A percentile compares a stretch with the other conserved stretches of the same genome.
phyloP scores from a whole-genome alignment of 2,888 invertebrate species.

The Orthosia gothica region DNA sequence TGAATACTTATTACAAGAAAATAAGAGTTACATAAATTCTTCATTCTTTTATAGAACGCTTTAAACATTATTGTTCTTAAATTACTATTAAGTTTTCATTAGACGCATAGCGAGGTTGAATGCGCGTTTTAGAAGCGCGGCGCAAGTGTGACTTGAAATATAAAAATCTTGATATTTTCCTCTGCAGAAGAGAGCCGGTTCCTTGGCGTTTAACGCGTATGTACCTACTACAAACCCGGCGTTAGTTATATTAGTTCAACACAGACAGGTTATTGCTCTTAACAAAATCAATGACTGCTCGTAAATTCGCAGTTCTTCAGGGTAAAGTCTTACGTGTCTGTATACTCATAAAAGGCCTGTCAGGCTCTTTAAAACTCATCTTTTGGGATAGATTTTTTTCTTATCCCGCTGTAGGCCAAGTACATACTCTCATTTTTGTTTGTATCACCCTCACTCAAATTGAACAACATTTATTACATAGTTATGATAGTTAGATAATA shows the following conservation, averaged over 20 bases:
- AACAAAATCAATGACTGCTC: too few species aligned
- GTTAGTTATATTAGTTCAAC: background rate
- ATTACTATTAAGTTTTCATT: constrained; percentile 15
- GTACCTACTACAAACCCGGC: background rate
- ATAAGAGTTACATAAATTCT: constrained; percentile 11
- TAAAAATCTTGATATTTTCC: constrained; percentile 1
- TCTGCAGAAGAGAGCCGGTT: background rate
- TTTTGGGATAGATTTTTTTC: too few species aligned
- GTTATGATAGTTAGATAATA: background rate
- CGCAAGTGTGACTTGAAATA: background rate
- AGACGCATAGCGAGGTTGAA: background rate
- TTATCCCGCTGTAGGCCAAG: too few species aligned
- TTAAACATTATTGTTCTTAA: constrained; percentile 7
- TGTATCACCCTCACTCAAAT: too few species aligned
- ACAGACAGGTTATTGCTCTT: background rate
- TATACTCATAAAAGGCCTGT: too few species aligned
- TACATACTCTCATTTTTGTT: too few species aligned
- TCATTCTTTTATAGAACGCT: background rate
- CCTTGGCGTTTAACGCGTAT: background rate
- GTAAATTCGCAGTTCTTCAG: too few species aligned
- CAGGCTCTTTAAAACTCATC: too few species aligned
- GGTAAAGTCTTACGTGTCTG: too few species aligned
- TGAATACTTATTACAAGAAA: constrained; percentile 7
- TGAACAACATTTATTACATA: too few species aligned
- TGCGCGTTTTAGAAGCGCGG: background rate